Evolutionary conservation across 1,140 invertebrate genomes (phyloP), one percentile per base, ranked within the genome.

Genomic region (Drosophila ironensis): DNA sequence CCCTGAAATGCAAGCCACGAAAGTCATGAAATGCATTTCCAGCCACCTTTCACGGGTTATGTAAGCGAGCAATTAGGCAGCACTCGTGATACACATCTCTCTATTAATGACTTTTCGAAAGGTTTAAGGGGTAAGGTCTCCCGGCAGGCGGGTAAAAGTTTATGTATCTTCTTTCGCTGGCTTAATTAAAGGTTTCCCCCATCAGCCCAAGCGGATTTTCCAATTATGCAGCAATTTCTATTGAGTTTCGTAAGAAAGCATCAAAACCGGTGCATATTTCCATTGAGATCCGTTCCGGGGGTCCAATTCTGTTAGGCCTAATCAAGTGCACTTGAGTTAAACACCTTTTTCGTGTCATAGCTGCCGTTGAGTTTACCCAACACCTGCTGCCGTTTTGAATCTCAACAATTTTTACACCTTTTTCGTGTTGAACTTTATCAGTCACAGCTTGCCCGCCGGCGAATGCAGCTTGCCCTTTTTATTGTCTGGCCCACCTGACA

Each of bases 391-490:
- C 0, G 1, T 28, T 33, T 12, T 47, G 45, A 16, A 3, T n/a
- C 8, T 51, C 16, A 30, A 33, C 22, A 24, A 17, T 33, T 47
- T 3, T n/a, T 20, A 12, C 46, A 35, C 37, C 25, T 24, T 19
- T 12, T 24, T 48, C 38, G 14, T 17, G 35, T 27, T 45, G 56
- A 63, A 61, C 57, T 59, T 45, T 61, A 28, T 61, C 59, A 24
- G 56, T 40, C 60, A 30, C 59, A 48, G n/a, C n/a, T n/a, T n/a
- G n/a, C 33, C 60, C 19, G 4, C 28, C 27, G 12, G 7, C 3
- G 4, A 20, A 37, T 19, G 22, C 3, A 12, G 9, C 30, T 57
- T 80, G 70, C 57, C 70, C 63, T 74, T 53, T 78, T 74, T 72
- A 41, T 22, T 17, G 40, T 28, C 60, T 12, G 8, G n/a, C 11